Conservation (phyloP, 2,888 invertebrate species). For the Apotomis capreana region DNA sequence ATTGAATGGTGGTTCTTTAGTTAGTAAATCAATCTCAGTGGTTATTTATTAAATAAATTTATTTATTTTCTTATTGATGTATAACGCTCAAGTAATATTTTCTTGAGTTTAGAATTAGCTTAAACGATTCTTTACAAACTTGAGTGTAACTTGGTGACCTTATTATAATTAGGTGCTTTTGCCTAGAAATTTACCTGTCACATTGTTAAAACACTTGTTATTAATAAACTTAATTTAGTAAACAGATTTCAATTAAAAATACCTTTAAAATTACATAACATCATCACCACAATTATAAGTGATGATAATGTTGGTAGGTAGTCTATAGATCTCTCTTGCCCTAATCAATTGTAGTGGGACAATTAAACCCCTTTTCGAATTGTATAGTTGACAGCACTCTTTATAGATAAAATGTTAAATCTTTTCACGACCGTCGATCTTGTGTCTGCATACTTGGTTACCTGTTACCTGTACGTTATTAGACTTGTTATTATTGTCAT, state of each 20-base stretch:
- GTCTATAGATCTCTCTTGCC: no score
- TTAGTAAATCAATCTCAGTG: constrained; percentile 45
- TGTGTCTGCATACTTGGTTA: not conserved
- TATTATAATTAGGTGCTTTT: constrained; percentile 32
- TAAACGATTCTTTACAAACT: constrained; percentile 9
- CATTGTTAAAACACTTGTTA: constrained; percentile 19
- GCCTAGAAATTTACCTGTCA: constrained; percentile 6
- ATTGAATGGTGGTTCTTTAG: constrained; percentile 33
- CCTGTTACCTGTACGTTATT: not conserved
- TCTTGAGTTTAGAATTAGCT: constrained; percentile 12
- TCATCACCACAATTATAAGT: no score
- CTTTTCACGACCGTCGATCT: not conserved
- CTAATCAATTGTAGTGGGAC: no score
- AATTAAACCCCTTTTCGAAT: no score
- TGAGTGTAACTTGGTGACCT: constrained; percentile 27
- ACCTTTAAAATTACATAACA: not conserved
- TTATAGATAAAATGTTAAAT: no score
- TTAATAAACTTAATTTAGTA: constrained; percentile 13
- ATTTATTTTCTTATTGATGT: constrained; percentile 42
- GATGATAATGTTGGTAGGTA: no score
- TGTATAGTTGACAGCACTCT: no score
- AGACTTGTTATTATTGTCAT: constrained; percentile 1
- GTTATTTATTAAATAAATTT: constrained; percentile 41
- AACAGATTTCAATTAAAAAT: constrained; percentile 21
- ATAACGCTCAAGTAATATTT: constrained; percentile 11